A percentile compares a stretch with the other conserved stretches of the same genome.
These are phyloP conservation scores for Petrocephalus sullivani DNA, from an alignment of 2,797 vertebrate species.

Conservation along the genomic window DNA sequence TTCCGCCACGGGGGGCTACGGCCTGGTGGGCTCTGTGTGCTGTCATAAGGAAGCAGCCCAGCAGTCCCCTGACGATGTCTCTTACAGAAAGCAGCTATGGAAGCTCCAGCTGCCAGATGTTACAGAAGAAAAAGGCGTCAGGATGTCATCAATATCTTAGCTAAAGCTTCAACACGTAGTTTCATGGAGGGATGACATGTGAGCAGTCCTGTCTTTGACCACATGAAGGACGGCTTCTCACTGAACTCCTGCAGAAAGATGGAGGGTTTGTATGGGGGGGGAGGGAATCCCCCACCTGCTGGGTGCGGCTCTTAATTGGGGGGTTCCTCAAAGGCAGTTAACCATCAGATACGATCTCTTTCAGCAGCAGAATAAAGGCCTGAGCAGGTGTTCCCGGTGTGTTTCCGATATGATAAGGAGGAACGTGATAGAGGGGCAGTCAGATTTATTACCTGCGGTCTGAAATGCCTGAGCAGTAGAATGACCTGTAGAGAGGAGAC, in stretches of 20 bases:
- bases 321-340: neutral
- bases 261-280: neutral
- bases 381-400: neutral
- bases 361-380: neutral
- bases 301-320: neutral
- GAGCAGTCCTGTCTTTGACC: too few relatives aligned
- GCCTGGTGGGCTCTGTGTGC: neutral
- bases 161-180: too few relatives aligned
- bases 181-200: too few relatives aligned
- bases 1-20: neutral
- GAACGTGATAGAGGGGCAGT: neutral
- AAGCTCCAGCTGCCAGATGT: neutral
- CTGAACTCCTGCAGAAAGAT: neutral
- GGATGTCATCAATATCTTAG: too few relatives aligned
- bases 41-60: neutral
- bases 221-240: neutral
- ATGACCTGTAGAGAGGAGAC: neutral
- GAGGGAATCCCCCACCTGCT: neutral
- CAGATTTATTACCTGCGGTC: neutral
- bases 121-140: too few relatives aligned
- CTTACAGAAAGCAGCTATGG: neutral
- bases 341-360: neutral
- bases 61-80: neutral
- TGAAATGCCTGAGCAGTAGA: neutral
- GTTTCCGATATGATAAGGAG: neutral